A percentile compares a stretch with the other conserved stretches of the same genome.
Conservation (phyloP, 2,797 vertebrate genomes). For the Scyliorhinus canicula region DNA sequence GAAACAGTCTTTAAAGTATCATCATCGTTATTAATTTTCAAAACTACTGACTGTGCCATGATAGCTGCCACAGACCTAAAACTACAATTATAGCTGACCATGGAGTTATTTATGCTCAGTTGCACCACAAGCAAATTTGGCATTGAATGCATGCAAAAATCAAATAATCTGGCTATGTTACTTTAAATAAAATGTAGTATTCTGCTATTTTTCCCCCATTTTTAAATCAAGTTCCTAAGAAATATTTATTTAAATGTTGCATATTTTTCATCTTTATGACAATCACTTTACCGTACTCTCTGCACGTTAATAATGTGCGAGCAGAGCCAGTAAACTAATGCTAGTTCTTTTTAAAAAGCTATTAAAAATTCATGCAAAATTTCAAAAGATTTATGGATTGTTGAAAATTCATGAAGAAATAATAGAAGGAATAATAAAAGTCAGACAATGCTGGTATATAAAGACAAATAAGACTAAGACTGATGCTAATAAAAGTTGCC, state of each 20-base stretch:
- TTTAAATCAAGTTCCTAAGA: neutral
- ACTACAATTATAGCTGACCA: conserved; percentile 75
- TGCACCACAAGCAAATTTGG: conserved; percentile 41
- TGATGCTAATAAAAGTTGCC: neutral
- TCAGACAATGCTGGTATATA: neutral
- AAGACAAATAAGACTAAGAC: neutral
- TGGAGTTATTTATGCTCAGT: conserved; percentile 44
- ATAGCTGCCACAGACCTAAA: conserved; percentile 98
- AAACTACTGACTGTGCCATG: conserved; percentile 93
- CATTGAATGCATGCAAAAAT: conserved; percentile 23
- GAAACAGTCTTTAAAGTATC: conserved; percentile 98
- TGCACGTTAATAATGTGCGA: conserved; percentile 10
- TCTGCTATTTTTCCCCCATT: neutral
- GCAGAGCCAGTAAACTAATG: neutral
- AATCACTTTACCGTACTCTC: neutral
- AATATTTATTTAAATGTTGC: neutral
- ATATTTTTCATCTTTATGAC: conserved; percentile 30
- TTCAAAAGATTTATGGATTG: neutral
- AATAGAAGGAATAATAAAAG: conserved; percentile 16
- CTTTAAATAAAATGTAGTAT: conserved; percentile 37
- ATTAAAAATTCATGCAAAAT: conserved; percentile 18
- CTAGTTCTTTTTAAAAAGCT: neutral
- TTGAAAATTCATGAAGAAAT: conserved; percentile 21
- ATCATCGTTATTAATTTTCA: conserved; percentile 99
- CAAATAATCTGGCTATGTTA: neutral